A percentile compares a stretch with the other conserved stretches of the same genome.
These are phyloP conservation scores for Xiphorhynchus erythropygius DNA, from an alignment of 2,797 vertebrate genomes.

Conservation along the genomic window DNA sequence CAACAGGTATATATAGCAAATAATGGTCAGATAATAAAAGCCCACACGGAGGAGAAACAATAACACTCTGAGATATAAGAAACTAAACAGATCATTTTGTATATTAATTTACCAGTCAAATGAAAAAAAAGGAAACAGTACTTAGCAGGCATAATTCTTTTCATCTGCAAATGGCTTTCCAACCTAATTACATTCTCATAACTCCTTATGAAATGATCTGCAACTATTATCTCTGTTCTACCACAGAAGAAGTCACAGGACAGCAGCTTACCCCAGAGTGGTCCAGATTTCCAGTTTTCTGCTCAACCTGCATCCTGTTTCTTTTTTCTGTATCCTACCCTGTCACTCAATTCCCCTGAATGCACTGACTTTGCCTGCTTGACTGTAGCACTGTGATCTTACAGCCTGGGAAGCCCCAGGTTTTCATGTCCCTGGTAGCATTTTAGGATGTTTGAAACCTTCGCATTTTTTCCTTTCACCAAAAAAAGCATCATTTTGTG, in stretches of 20 bases:
- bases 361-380: background rate
- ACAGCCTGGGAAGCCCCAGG: background rate
- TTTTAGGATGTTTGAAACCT: background rate
- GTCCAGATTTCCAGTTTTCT: background rate
- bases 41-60: background rate
- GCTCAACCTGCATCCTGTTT: background rate
- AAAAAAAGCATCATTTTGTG: background rate
- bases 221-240: background rate
- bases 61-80: background rate
- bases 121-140: background rate
- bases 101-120: background rate
- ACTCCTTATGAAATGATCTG: background rate
- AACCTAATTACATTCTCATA: background rate
- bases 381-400: background rate
- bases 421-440: background rate
- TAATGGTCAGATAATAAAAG: background rate
- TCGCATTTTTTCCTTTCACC: background rate
- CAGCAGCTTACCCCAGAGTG: background rate
- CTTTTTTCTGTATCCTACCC: background rate
- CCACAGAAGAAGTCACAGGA: background rate
- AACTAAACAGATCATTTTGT: background rate
- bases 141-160: background rate
- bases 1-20: background rate
- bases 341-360: background rate
- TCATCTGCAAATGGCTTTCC: background rate